Percentiles rank a stretch among this genome's conserved stretches.
These are phyloP conservation scores for Xenops minutus DNA, from an alignment of 2,797 vertebrate species.

Conservation along the genomic window DNA sequence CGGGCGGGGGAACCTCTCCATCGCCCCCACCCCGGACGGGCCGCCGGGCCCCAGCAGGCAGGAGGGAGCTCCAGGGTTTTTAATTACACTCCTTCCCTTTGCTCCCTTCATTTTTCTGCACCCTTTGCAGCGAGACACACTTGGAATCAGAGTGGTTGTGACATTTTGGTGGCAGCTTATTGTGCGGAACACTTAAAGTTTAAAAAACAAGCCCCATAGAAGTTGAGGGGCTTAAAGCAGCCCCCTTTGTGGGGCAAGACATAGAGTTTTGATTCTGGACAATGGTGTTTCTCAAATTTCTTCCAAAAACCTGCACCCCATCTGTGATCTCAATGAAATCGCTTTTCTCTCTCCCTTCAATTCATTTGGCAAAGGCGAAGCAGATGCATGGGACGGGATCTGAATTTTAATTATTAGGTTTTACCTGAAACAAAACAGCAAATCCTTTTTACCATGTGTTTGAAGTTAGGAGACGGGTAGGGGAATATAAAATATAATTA, in stretches of 20 bases:
- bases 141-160: constrained; percentile 82
- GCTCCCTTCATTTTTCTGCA: constrained; percentile 60
- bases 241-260: constrained; percentile 88
- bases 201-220: constrained; percentile 96
- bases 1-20: background rate
- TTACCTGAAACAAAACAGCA: constrained; percentile 79
- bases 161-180: constrained; percentile 90
- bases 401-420: constrained; percentile 90
- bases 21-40: background rate
- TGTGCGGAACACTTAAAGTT: constrained; percentile 94
- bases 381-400: constrained; percentile 91
- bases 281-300: constrained; percentile 99
- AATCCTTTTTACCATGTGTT: constrained; percentile 71
- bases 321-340: constrained; percentile 96
- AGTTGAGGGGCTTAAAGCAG: constrained; percentile 90
- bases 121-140: constrained; percentile 75
- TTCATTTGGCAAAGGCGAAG: constrained; percentile 86
- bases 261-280: constrained; percentile 97
- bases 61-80: constrained; percentile 2
- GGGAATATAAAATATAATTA: constrained; percentile 73
- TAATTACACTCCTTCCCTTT: constrained; percentile 51
- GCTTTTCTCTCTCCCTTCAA: constrained; percentile 84
- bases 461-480: constrained; percentile 69
- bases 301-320: constrained; percentile 94
- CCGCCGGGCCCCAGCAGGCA: background rate